Conservation (phyloP, 1,140 invertebrate species). For the Drosophila pruinosa region DNA sequence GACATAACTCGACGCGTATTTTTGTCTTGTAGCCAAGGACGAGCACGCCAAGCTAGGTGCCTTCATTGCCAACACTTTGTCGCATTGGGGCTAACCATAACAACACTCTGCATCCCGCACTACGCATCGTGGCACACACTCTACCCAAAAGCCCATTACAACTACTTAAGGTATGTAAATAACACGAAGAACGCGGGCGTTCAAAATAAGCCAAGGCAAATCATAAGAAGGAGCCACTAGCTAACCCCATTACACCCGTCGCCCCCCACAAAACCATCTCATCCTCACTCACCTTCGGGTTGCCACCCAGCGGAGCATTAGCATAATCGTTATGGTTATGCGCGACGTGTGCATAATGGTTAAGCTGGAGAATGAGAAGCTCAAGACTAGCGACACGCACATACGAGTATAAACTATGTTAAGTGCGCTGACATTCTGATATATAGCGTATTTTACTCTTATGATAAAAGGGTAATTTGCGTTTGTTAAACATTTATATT, state of each 20-base stretch:
- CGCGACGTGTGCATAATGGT: constrained; percentile 77
- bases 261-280: neutral
- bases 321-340: constrained; percentile 81
- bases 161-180: constrained; percentile 80
- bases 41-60: constrained; percentile 8
- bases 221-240: constrained; percentile 46
- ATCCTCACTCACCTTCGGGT: neutral
- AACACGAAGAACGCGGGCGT: constrained; percentile 46
- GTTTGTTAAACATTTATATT: neutral
- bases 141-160: constrained; percentile 62
- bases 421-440: constrained; percentile 77
- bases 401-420: constrained; percentile 76
- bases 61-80: constrained; percentile 76
- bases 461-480: neutral
- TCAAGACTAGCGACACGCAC: constrained; percentile 31
- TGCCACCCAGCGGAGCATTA: constrained; percentile 52
- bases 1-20: constrained; percentile 36
- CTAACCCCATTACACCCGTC: constrained; percentile 34
- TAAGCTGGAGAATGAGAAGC: constrained; percentile 4
- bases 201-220: constrained; percentile 78
- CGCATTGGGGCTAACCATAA: constrained; percentile 25
- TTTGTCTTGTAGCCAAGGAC: constrained; percentile 58
- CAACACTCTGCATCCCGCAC: neutral
- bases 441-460: constrained; percentile 58
- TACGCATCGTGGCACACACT: neutral